Evolutionary conservation across 1,140 invertebrate species (phyloP).

Genomic region (Parasteatoda tepidariorum): DNA sequence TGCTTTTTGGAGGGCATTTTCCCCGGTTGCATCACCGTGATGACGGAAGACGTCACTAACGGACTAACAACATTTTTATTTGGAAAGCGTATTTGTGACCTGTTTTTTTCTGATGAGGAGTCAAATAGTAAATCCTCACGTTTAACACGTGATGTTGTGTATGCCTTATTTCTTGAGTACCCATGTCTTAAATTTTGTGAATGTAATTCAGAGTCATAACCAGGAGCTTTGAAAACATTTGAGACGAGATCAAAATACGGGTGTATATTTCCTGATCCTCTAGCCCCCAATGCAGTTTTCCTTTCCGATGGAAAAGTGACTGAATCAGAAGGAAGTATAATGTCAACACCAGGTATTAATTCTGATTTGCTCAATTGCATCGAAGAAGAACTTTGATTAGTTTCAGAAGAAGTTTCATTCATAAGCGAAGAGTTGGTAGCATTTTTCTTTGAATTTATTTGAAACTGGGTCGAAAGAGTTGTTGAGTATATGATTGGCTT

Average conservation of each 20-base stretch:
- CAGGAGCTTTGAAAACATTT: constrained; percentile 45
- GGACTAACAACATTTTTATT: too few relatives aligned
- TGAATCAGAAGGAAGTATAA: not conserved
- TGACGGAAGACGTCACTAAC: too few relatives aligned
- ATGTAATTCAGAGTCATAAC: constrained; percentile 44
- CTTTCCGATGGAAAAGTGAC: not conserved
- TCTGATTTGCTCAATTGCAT: not conserved
- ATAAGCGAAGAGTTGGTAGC: not conserved
- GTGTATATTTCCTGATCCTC: not conserved
- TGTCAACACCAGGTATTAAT: not conserved
- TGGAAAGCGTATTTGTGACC: not conserved
- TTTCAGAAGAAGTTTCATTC: not conserved
- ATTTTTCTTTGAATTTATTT: not conserved
- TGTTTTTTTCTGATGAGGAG: not conserved
- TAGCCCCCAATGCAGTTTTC: not conserved
- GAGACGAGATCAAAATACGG: constrained; percentile 37
- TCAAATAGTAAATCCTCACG: not conserved
- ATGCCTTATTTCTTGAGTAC: not conserved
- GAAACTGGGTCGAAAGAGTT: not conserved
- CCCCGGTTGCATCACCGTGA: too few relatives aligned
- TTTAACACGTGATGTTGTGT: not conserved
- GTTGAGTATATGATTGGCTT: not conserved
- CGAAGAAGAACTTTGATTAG: not conserved
- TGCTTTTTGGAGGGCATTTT: too few relatives aligned
- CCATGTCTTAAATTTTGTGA: not conserved